Base-by-base conservation (phyloP, 2,113 vertebrate genomes). In the Ursus arctos region DNA sequence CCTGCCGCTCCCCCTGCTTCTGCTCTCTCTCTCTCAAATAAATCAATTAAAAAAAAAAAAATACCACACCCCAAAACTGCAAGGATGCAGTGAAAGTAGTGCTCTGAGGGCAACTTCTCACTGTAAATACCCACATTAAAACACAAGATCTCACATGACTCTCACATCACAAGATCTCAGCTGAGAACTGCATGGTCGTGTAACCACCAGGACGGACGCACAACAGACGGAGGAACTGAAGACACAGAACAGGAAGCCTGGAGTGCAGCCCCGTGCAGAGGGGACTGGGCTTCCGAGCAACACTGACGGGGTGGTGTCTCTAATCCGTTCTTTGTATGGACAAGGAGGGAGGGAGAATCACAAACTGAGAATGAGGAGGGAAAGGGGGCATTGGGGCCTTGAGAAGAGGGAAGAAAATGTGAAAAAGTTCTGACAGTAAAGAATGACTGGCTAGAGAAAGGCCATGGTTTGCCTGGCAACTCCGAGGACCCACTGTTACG, bases 251-350 rank as follows among this genome's bases (percentile, higher is more conserved):
- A 59, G 15, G 11, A 26, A 76, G 15, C 18, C 16, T 1, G 2
- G 47, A 28, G 69, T 2, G 1, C 2, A 11, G 15, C 22, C 53
- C 49, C 12, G 9, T 0, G 3, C 18, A 1, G 11, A 1, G 2
- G 33, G n/a, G 33, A 36, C 8, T 2, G 16, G 74, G 31, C 31
- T 4, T 16, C 14, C 11, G 55, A 57, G 47, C 47, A 12, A 9
- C 10, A 10, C 63, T 1, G 8, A 4, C 4, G 24, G 28, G 12
- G n/a, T 10, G 36, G 77, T 4, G 36, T 33, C 36, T n/a, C 33
- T 16, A 7, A 2, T 33, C 9, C 1, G 18, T 18, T 12, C 19
- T 13, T n/a, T 15, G 24, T 12, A 3, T 2, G 7, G 11, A 28
- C 14, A n/a, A 13, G 43, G 31, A n/a, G 57, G 59, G 67, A 7